Conservation (phyloP, 2,888 invertebrate species). For the Dryocosmus kuriphilus region DNA sequence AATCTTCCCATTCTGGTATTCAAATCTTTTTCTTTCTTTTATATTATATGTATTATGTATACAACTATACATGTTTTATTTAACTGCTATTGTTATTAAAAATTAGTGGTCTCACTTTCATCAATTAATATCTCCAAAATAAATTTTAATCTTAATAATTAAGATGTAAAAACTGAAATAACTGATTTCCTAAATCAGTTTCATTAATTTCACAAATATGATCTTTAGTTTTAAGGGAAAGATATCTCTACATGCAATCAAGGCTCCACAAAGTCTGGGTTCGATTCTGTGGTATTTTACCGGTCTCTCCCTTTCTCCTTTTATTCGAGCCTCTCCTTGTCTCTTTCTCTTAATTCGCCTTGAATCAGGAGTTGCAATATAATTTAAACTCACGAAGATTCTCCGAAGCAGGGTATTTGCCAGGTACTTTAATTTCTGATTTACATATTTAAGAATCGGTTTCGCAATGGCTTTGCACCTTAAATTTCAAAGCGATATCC, state of each 20-base stretch:
- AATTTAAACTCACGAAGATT: constrained; percentile 36
- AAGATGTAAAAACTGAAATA: neutral
- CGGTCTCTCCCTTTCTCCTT: constrained; percentile 16
- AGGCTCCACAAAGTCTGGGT: constrained; percentile 32
- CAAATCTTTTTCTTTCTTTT: too few species aligned
- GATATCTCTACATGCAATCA: constrained; percentile 18
- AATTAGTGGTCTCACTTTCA: neutral
- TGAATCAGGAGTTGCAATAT: constrained; percentile 33
- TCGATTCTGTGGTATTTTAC: constrained; percentile 30
- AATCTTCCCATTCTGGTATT: neutral
- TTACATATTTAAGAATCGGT: constrained; percentile 33
- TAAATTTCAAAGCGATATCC: neutral
- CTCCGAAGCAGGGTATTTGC: constrained; percentile 27
- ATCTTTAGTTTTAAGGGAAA: constrained; percentile 6
- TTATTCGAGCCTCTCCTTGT: constrained; percentile 12
- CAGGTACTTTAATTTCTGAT: constrained; percentile 32
- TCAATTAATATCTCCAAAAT: neutral
- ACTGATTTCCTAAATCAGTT: neutral
- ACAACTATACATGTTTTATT: neutral
- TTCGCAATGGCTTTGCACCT: constrained; percentile 22
- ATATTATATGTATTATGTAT: too few species aligned
- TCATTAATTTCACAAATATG: constrained; percentile 3
- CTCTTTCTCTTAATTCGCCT: constrained; percentile 33
- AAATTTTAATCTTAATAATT: neutral
- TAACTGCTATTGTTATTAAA: neutral